Base-by-base conservation (phyloP, 1,140 invertebrate species). In the Ephestia elutella region DNA sequence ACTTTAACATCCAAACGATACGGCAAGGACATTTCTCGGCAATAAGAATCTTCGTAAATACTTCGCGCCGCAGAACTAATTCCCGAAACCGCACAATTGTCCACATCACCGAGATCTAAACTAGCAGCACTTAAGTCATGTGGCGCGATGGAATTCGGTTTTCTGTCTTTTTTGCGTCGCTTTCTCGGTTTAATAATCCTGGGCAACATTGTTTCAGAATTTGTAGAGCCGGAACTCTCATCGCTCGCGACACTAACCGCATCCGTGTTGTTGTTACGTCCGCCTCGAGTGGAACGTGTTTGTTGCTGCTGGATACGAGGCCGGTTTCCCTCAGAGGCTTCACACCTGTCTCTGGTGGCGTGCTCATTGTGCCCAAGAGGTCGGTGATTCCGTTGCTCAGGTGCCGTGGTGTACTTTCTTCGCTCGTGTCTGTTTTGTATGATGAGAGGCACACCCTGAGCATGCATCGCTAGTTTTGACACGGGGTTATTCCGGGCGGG, bases 171-270 rank as follows among this genome's bases (percentile, higher is more conserved):
- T 92, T 97, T 97, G 72, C 95, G 92, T 17, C 96, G 91, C 78
- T 97, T 97, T 10, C 95, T 88, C 0, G 95, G 95, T 80, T 97
- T 97, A 71, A 96, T 96, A 54, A 96, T 96, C 49, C 95, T 90
- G 19, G 95, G 96, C 68, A 96, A 80, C 82, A 93, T 94, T 57
- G 93, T 94, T 69, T 96, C 95, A 1, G 93, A 94, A 66, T 92
- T 92, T 48, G 90, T 80, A 7, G 92, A 92, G 10, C 91, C 92
- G 59, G 92, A 93, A 82, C 93, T 94, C 82, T 95, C 93, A 77
- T 95, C 94, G 78, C 93, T 94, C 13, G 93, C 91, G 57, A 94
- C 92, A 78, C 93, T 94, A 63, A 93, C 82, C 50, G 92, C 90
- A 77, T 94, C 93, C 69, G 91, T 91, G 66, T 91, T 91, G 70